Evolutionary conservation across 2,888 invertebrate species (phyloP).

Genomic region (Folsomia manolachei): DNA sequence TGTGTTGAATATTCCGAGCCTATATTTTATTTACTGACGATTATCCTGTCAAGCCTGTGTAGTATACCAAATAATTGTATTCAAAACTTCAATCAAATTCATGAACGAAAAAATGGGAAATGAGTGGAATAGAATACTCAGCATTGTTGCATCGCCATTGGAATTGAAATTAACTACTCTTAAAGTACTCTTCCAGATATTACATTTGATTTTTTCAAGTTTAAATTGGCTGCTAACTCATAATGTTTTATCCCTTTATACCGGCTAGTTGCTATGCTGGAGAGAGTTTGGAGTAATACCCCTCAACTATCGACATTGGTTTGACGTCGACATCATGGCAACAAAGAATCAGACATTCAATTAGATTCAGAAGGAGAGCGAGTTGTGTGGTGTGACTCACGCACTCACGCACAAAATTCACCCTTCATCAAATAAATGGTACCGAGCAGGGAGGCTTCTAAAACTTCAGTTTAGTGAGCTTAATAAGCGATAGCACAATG

Average conservation of each 20-base stretch:
- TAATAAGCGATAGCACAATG: background rate
- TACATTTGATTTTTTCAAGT: background rate
- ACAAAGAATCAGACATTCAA: background rate
- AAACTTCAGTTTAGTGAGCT: background rate
- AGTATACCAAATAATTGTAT: background rate
- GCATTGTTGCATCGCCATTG: background rate
- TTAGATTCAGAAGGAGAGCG: background rate
- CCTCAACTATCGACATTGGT: background rate
- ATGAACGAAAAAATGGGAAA: background rate
- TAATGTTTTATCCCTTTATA: too few relatives aligned
- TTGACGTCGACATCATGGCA: background rate
- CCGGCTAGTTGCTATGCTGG: too few relatives aligned
- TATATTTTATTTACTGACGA: background rate
- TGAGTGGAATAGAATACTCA: background rate
- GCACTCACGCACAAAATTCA: background rate
- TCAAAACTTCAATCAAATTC: background rate
- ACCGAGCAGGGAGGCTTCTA: too few relatives aligned
- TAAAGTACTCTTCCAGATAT: background rate
- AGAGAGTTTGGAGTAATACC: too few relatives aligned
- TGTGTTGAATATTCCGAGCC: too few relatives aligned
- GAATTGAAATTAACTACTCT: too few relatives aligned
- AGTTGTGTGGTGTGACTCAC: background rate
- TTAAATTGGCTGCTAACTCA: background rate
- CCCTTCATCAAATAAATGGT: background rate
- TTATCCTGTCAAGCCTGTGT: too few relatives aligned